Percentiles rank a stretch among this genome's conserved stretches.
Evolutionary conservation across 2,797 vertebrate species (phyloP).

Genomic region (Pelochelys cantorii): DNA sequence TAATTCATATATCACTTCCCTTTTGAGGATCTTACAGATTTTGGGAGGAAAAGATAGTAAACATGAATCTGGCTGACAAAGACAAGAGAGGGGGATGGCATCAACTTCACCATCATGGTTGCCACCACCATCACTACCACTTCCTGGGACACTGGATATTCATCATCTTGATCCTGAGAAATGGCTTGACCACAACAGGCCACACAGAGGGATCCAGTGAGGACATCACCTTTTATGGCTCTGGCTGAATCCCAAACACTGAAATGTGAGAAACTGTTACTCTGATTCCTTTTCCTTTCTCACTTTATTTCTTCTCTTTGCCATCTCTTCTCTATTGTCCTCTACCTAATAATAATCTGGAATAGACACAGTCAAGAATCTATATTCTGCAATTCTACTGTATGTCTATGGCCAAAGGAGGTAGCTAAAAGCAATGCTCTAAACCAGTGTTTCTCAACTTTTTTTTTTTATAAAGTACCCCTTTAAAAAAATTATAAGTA

Average conservation of each 20-base stretch:
- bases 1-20: not conserved
- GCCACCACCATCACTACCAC: not conserved
- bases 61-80: not conserved
- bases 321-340: too few species aligned
- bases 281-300: not conserved
- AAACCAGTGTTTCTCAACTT: too few species aligned
- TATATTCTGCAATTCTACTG: not conserved
- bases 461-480: too few species aligned
- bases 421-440: too few species aligned
- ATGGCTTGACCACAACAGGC: not conserved
- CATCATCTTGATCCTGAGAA: not conserved
- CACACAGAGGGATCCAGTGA: not conserved
- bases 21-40: not conserved
- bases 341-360: not conserved
- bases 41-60: not conserved
- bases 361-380: not conserved
- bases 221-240: not conserved
- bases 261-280: not conserved
- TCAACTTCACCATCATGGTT: not conserved
- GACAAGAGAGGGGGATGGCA: not conserved
- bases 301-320: not conserved
- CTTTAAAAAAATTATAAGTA: too few species aligned
- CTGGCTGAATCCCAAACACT: not conserved
- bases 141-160: not conserved
- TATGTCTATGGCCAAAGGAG: not conserved